phyloP scores from a whole-genome alignment of 92 coral and sea anemone genomes.

The Porites rus region DNA sequence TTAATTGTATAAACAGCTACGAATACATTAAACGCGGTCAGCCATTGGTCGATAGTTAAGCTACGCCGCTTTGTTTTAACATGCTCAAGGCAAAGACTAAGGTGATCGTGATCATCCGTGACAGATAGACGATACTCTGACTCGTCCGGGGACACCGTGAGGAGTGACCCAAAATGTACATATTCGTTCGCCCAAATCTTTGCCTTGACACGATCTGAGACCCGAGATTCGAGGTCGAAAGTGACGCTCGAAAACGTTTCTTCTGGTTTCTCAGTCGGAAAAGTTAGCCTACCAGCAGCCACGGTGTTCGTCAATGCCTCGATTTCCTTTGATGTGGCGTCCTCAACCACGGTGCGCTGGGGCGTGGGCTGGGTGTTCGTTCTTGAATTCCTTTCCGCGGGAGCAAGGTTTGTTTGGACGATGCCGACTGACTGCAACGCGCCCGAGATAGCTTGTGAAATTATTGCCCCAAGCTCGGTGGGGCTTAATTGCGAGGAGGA shows the following conservation, averaged over 20 bases:
- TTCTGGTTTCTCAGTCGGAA: too few relatives aligned
- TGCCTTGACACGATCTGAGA: background rate
- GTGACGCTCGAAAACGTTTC: too few relatives aligned
- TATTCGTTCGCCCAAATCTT: constrained; percentile 8
- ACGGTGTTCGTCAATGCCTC: constrained; percentile 4
- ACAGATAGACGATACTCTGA: background rate
- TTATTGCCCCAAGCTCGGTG: too few relatives aligned
- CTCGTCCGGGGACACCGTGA: background rate
- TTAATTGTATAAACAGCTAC: constrained; percentile 7
- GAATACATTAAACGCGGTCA: constrained; percentile 6
- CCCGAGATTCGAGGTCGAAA: too few relatives aligned
- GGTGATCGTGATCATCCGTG: too few relatives aligned
- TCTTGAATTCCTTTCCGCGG: background rate
- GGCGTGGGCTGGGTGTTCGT: background rate
- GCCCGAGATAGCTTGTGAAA: too few relatives aligned
- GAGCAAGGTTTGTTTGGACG: background rate
- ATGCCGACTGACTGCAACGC: background rate
- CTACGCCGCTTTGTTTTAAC: too few relatives aligned
- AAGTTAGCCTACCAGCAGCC: background rate
- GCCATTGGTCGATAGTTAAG: too few relatives aligned
- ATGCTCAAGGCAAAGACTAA: too few relatives aligned
- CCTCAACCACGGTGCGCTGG: background rate
- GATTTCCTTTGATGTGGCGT: background rate
- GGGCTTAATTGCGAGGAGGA: too few relatives aligned
- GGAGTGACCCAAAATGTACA: background rate